These are phyloP conservation scores for Melangyna quadrimaculata DNA, from an alignment of 2,888 invertebrate species.

Conservation along the genomic window DNA sequence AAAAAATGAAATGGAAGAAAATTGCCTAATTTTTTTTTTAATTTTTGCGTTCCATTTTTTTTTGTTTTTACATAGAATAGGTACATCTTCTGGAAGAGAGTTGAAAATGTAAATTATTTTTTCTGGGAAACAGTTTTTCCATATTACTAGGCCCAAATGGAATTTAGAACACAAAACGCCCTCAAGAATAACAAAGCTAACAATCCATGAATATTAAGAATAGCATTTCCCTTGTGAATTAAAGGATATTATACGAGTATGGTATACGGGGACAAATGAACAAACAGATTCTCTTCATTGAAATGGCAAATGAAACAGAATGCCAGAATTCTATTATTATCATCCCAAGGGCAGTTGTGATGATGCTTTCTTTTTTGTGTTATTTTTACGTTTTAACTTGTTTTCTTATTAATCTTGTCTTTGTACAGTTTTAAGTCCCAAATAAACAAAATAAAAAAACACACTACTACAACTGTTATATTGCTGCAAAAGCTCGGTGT, in stretches of 20 bases:
- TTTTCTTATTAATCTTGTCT: slow-evolving; percentile 35
- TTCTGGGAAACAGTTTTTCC: slow-evolving; percentile 32
- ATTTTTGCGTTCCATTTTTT: slow-evolving; percentile 1
- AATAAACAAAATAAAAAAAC: slow-evolving; percentile 7
- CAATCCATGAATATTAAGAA: slow-evolving; percentile 55
- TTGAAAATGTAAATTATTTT: slow-evolving; percentile 15
- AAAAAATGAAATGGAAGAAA: slow-evolving; percentile 14
- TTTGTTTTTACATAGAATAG: background rate
- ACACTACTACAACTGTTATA: background rate
- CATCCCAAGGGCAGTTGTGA: background rate
- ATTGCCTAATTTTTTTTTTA: slow-evolving; percentile 38
- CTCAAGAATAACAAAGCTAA: slow-evolving; percentile 41
- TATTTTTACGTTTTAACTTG: slow-evolving; percentile 5
- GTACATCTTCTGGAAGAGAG: slow-evolving; percentile 20
- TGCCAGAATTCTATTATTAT: slow-evolving; percentile 23
- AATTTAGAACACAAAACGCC: slow-evolving; percentile 45
- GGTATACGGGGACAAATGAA: slow-evolving; percentile 43
- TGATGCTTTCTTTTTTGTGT: background rate
- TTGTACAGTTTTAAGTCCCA: slow-evolving; percentile 16
- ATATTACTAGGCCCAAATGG: slow-evolving; percentile 45
- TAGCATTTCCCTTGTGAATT: background rate
- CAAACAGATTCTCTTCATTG: slow-evolving; percentile 48
- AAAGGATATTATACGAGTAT: too few species aligned
- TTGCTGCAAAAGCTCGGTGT: background rate
- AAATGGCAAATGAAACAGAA: slow-evolving; percentile 52